Evolutionary conservation across 2,797 vertebrate genomes (phyloP).

Genomic region (Ctenopoma multispine): DNA sequence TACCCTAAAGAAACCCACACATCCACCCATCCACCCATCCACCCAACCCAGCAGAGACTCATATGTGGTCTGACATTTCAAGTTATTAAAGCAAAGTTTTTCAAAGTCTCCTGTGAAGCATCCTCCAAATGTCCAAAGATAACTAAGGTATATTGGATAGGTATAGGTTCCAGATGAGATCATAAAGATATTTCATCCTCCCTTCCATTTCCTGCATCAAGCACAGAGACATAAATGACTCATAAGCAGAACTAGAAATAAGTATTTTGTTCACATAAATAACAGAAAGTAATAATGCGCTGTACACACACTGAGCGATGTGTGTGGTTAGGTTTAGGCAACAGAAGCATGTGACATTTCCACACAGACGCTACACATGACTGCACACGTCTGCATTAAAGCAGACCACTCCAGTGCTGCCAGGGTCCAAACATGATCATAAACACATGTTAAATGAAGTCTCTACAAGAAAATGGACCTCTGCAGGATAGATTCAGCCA

Average conservation of each 20-base stretch:
- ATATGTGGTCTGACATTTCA: constrained; percentile 18
- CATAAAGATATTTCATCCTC: background rate
- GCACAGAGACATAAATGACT: background rate
- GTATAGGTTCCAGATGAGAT: background rate
- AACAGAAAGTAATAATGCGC: too few relatives aligned
- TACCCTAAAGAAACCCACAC: background rate
- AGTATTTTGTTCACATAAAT: too few relatives aligned
- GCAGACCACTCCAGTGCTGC: too few relatives aligned
- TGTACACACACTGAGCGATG: background rate
- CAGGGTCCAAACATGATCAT: too few relatives aligned
- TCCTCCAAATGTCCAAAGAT: background rate
- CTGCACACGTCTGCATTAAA: too few relatives aligned
- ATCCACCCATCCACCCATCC: too few relatives aligned
- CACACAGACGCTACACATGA: too few relatives aligned
- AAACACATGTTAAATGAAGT: too few relatives aligned
- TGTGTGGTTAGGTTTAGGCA: background rate
- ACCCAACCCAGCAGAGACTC: too few relatives aligned
- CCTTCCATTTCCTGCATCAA: background rate
- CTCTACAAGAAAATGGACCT: too few relatives aligned
- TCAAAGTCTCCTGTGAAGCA: constrained; percentile 1
- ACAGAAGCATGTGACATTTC: too few relatives aligned
- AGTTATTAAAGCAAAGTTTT: background rate
- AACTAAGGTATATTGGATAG: background rate
- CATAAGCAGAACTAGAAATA: background rate
- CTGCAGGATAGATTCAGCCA: too few relatives aligned